Evolutionary conservation across 2,797 vertebrate genomes (phyloP), one percentile per base, ranked within the genome.

Genomic region (Sebastes taczanowskii): DNA sequence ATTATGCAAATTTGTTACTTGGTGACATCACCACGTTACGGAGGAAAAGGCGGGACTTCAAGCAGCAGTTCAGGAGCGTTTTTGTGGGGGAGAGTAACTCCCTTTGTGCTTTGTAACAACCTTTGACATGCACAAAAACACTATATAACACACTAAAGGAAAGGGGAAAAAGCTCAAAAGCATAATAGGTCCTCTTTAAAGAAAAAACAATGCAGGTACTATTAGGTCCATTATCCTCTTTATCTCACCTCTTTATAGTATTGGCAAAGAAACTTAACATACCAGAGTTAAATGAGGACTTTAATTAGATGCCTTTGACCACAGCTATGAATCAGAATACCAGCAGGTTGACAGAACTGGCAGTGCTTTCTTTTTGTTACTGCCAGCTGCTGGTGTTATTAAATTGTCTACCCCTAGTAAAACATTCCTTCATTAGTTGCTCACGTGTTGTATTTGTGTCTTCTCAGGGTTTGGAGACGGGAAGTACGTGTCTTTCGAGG

Each of bases 401-500:
- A 72, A 65, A 71, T 70, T 62, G 70, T 71, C 64, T 25, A 52
- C 2, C 20, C 23, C 7, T 6, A 3, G 49, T 60, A 18, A 73
- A 72, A 63, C 18, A 42, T 42, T 52, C 30, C 58, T 65, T 70
- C 38, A 67, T 71, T 14, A 55, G 67, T 69, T 23, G 34, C 64
- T 87, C 32, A 23, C 59, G 46, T 62, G 75, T 35, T 75, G 69
- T 20, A 11, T 80, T 42, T 86, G 84, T 96, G 63, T 95, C 61
- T 38, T 79, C 7, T 4, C 92, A 99, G 98, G 98, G 27, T 96
- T 99, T 0, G 98, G 98, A 32, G 98, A 98, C 77, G 98, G 97
- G 42, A 99, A 99, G 93, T 99, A 99, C 74, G 94, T 99, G 79
- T 98, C 98, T 27, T 99, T 99, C 1, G 96, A 97, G 92, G 98